A percentile compares a stretch with the other conserved stretches of the same genome.
These are phyloP conservation scores for Psococerastis gibbosa DNA, from an alignment of 2,888 invertebrate species.

Conservation along the genomic window DNA sequence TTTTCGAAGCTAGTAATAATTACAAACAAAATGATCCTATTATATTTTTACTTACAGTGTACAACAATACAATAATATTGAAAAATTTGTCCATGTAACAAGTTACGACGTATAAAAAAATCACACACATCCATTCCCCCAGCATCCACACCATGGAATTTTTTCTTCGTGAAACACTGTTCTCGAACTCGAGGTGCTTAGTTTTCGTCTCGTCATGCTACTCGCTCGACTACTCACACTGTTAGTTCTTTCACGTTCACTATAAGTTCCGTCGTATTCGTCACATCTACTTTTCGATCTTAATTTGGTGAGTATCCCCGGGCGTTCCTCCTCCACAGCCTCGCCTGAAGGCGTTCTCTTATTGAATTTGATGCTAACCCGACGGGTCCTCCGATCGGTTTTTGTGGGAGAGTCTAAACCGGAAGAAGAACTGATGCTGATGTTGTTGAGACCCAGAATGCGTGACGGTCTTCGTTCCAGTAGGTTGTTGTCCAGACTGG, in stretches of 20 bases:
- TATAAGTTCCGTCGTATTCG: conserved; percentile 18
- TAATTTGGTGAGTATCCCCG: background rate
- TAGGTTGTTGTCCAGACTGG: conserved; percentile 1
- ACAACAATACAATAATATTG: no score
- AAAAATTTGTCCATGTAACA: no score
- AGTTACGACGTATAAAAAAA: no score
- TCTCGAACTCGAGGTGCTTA: conserved; percentile 39
- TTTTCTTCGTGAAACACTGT: conserved; percentile 29
- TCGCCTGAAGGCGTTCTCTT: conserved; percentile 21
- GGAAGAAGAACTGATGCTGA: conserved; percentile 25
- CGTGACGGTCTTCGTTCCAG: background rate
- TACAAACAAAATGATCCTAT: no score
- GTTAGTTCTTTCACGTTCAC: conserved; percentile 20
- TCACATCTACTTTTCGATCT: conserved; percentile 1
- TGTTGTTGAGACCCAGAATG: conserved; percentile 19
- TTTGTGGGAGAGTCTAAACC: conserved; percentile 27
- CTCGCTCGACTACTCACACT: conserved; percentile 31
- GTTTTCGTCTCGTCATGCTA: conserved; percentile 37
- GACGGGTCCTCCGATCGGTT: conserved; percentile 19
- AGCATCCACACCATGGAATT: conserved; percentile 70
- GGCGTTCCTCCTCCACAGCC: conserved; percentile 19
- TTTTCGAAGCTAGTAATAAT: no score
- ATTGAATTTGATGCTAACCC: conserved; percentile 22
- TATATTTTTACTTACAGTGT: no score
- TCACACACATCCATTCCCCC: conserved; percentile 66